A percentile compares a stretch with the other conserved stretches of the same genome.
Evolutionary conservation across 2,888 invertebrate species (phyloP).

Genomic region (Drosophila ezoana): DNA sequence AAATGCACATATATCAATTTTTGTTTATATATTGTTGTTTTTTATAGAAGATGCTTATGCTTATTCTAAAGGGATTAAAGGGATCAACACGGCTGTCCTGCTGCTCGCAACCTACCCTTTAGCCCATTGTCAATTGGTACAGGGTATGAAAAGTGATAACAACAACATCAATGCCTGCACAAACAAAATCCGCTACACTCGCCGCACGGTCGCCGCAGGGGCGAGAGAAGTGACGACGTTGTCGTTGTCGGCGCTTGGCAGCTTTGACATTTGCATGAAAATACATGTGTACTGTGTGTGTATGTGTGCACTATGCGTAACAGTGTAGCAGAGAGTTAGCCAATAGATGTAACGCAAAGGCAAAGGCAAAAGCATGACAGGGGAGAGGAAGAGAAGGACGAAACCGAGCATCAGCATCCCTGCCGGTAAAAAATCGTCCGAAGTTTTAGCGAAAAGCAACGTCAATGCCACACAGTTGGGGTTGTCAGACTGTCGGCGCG

Average conservation of each 20-base stretch:
- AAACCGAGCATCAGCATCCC: conserved; percentile 56
- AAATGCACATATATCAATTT: no score
- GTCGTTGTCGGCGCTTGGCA: conserved; percentile 64
- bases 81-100: no score
- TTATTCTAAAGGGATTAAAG: no score
- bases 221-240: conserved; percentile 35
- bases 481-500: conserved; percentile 43
- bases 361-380: conserved; percentile 16
- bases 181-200: conserved; percentile 74
- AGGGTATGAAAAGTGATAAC: conserved; percentile 19
- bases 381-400: conserved; percentile 16
- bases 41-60: no score
- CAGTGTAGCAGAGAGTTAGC: conserved; percentile 41
- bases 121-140: background rate
- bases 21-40: no score
- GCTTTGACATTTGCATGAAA: conserved; percentile 75
- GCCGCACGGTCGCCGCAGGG: conserved; percentile 40
- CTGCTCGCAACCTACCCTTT: background rate
- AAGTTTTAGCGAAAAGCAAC: conserved; percentile 58
- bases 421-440: conserved; percentile 51
- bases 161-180: conserved; percentile 52
- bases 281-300: conserved; percentile 29
- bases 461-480: conserved; percentile 42
- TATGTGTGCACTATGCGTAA: conserved; percentile 35
- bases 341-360: conserved; percentile 42